Evolutionary conservation across 2,113 vertebrate species (phyloP), one percentile per base, ranked within the genome.

Genomic region (Amphiprion percula): DNA sequence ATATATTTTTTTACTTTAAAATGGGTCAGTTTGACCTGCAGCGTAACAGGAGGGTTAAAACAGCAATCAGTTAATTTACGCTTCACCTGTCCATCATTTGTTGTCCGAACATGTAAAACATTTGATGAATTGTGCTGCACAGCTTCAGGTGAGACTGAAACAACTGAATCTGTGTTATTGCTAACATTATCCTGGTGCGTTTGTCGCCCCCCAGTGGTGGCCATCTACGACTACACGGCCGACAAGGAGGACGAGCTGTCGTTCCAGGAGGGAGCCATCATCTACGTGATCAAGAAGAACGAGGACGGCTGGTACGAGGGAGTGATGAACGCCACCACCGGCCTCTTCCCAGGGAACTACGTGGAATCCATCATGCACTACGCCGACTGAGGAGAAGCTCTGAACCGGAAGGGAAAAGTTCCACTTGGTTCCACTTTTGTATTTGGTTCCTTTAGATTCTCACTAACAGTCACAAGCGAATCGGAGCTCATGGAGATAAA

Each of bases 301-400:
- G 98, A 99, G 19, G 98, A 99, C 0, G 97, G 97, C 24, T 99
- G 98, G 98, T 99, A 94, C 60, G 97, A 99, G 72, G 98, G 98
- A 0, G 97, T 98, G 64, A 98, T 98, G 96, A 96, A 95, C 26
- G 93, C 94, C 62, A 96, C 96, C 91, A 98, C 98, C 0, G 98
- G 98, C 88, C 97, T 99, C 26, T 99, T 99, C 83, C 98, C 98
- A 0, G 98, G 98, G 46, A 99, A 99, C 92, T 99, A 99, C 0
- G 97, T 99, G 3, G 97, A 99, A 83, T 97, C 97, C 1, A 98
- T 99, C 94, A 98, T 98, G 97, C 98, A 98, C 92, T 98, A 99
- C 80, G 95, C 96, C 0, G 97, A 99, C 88, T 99, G 94, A 97
- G 8, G 33, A 37, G 2, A 37, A 37, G 33, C 33, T 10, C 64